These are phyloP conservation scores for Caenorhabditis sp. DNA, from an alignment of 2,888 invertebrate genomes.

Conservation along the genomic window DNA sequence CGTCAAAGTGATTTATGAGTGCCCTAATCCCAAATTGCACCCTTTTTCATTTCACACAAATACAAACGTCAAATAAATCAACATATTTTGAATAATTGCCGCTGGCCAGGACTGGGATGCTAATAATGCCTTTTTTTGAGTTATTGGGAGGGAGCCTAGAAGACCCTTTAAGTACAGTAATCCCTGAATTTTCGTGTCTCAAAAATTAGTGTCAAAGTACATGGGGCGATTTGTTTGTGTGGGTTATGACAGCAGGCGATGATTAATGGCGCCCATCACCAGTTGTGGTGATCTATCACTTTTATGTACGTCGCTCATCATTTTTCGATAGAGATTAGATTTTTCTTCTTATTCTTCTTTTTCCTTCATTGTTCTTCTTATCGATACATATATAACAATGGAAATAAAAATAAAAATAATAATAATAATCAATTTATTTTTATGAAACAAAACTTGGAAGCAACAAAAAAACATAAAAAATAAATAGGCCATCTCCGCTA, in stretches of 20 bases:
- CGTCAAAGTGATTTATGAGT: conserved; percentile 1
- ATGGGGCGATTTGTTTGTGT: not conserved
- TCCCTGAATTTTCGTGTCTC: no score
- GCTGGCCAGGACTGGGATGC: not conserved
- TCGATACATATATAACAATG: not conserved
- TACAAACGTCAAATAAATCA: not conserved
- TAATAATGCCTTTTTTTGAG: no score
- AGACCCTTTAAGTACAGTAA: no score
- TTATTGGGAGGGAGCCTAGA: no score
- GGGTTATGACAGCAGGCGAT: conserved; percentile 8
- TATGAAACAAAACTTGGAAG: not conserved
- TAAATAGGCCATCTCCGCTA: no score
- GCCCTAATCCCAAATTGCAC: conserved; percentile 1
- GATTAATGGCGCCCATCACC: conserved; percentile 7
- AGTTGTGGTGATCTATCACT: conserved; percentile 10
- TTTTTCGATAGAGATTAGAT: not conserved
- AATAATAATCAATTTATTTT: no score
- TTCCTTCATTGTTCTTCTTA: not conserved
- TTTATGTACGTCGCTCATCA: conserved; percentile 11
- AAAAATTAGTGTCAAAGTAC: not conserved
- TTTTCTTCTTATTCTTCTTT: not conserved
- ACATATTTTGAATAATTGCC: conserved; percentile 2
- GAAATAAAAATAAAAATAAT: not conserved
- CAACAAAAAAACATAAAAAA: not conserved
- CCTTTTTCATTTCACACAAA: conserved; percentile 1